Base-by-base conservation (phyloP, 2,113 vertebrate species). In the Suncus etruscus region DNA sequence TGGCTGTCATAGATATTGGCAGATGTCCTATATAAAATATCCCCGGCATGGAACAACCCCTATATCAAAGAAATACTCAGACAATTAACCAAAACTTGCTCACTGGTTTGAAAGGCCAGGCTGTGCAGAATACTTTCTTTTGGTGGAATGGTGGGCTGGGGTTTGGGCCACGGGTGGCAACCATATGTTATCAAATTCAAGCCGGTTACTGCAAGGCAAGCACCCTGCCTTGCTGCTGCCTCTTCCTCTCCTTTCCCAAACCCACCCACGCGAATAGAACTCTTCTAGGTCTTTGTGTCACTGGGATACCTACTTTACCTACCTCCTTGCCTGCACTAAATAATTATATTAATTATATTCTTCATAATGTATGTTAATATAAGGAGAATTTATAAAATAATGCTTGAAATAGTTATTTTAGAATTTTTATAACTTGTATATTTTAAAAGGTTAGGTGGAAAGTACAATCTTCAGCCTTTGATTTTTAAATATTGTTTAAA, bases 401-500 rank as follows among this genome's bases (percentile, higher is more conserved):
- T 32, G 11, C 27, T 92, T 83, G 31, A 10, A 90, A 85, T 85
- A 47, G 89, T 15, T 80, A 11, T 86, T 94, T 82, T 84, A 70
- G 29, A 95, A 91, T 91, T 93, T 88, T 88, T 31, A 6, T 86
- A 69, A 45, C 20, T 89, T 81, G 12, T 81, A 50, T 92, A 25
- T 93, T 95, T 90, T 27, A 86, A 39, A 92, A 79, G 8, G 68
- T 83, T 89, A 39, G 31, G 11, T 65, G 29, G 66, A 85, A 94
- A 90, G 76, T 74, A 32, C 91, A 91, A 47, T 69, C 27, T 86
- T 24, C 87, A 68, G 58, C 8, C 90, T 87, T 86, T 96, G 24
- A 93, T 94, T 14, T 92, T 91, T 92, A 90, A 84, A 75, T 92
- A 92, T 96, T 94, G 31, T 97, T 93, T 94, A 73, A 80, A 95